phyloP scores from a whole-genome alignment of 1,140 invertebrate genomes.

The Sitobion miscanthi region DNA sequence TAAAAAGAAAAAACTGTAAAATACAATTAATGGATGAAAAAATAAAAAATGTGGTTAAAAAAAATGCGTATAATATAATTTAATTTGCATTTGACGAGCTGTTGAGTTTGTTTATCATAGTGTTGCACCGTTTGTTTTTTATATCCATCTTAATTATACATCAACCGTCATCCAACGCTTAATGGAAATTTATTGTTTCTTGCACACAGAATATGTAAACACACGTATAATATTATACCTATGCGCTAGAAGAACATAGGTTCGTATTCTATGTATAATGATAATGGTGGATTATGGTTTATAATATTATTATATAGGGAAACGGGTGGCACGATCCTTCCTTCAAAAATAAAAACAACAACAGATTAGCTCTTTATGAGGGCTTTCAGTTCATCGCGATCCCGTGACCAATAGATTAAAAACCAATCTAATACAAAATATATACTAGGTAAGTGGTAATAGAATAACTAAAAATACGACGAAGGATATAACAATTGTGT shows the following conservation, averaged over 20 bases:
- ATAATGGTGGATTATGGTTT: neutral
- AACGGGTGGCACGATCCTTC: neutral
- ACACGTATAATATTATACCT: neutral
- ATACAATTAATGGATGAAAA: constrained; percentile 4
- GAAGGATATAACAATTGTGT: neutral
- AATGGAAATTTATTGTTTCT: constrained; percentile 31
- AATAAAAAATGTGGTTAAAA: neutral
- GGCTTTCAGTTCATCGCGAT: neutral
- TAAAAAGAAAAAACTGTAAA: neutral
- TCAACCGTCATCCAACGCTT: neutral
- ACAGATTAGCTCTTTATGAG: neutral
- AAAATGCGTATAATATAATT: neutral
- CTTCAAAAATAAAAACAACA: neutral
- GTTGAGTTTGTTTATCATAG: neutral
- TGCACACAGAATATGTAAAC: neutral
- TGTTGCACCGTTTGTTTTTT: neutral
- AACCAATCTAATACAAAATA: neutral
- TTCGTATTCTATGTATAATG: neutral
- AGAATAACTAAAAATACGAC: too few relatives aligned
- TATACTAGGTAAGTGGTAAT: neutral
- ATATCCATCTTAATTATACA: neutral
- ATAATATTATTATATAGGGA: neutral
- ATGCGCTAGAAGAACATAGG: neutral
- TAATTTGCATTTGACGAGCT: constrained; percentile 12
- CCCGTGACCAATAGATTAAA: neutral